A percentile compares a stretch with the other conserved stretches of the same genome.
These are phyloP conservation scores for Melopsittacus undulatus DNA, from an alignment of 2,797 vertebrate genomes.

Conservation along the genomic window DNA sequence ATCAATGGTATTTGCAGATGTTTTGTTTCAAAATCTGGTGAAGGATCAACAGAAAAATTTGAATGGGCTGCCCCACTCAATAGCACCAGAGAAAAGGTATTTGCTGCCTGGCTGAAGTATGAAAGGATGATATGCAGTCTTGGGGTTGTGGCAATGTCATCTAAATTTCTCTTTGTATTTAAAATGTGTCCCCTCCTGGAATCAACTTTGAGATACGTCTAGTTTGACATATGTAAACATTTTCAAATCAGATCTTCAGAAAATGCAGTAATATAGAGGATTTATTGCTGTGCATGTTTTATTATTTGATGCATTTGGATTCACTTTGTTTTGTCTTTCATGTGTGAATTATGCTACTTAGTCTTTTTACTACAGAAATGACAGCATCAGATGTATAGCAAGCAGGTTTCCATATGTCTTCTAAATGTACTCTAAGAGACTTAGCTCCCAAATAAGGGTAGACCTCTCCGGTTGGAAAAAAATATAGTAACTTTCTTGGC, in stretches of 20 bases:
- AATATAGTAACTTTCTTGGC: neutral
- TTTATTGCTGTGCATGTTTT: neutral
- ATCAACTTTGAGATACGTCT: neutral
- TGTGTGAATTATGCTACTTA: neutral
- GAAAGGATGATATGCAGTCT: neutral
- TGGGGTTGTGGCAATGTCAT: neutral
- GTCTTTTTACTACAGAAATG: neutral
- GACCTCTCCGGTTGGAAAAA: neutral
- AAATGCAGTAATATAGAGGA: neutral
- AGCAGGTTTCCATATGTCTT: constrained; percentile 10
- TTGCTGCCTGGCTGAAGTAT: neutral
- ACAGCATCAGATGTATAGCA: neutral
- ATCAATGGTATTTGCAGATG: neutral
- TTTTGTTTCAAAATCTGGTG: neutral
- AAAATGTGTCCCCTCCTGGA: neutral
- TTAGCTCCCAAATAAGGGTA: neutral
- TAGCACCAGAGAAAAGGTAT: neutral
- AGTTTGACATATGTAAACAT: neutral
- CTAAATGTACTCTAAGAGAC: neutral
- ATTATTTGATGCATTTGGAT: neutral
- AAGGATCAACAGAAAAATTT: neutral
- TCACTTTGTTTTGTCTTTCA: constrained; percentile 27
- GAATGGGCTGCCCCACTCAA: neutral
- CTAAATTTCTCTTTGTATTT: neutral
- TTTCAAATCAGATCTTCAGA: constrained; percentile 23